Percentiles rank a stretch among this genome's conserved stretches.
These are phyloP conservation scores for Sarcophaga subvicina DNA, from an alignment of 2,888 invertebrate species.

Conservation along the genomic window DNA sequence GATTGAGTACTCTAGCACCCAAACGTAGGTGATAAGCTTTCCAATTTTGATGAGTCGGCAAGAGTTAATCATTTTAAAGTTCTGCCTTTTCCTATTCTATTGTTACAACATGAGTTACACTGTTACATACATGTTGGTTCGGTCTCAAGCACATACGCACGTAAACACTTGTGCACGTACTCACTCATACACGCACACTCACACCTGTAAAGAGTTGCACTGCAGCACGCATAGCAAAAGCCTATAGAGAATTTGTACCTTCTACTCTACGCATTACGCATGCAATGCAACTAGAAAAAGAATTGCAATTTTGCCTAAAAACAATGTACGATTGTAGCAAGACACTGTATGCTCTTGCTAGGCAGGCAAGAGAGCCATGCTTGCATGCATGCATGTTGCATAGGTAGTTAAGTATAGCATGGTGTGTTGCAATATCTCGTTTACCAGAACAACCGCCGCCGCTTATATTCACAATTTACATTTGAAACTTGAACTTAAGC, in stretches of 20 bases:
- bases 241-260: slow-evolving; percentile 42
- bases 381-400: neutral
- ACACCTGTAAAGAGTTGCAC: neutral
- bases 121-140: slow-evolving; percentile 23
- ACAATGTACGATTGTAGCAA: slow-evolving; percentile 38
- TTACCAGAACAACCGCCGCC: slow-evolving; percentile 55
- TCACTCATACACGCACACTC: neutral
- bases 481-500: slow-evolving; percentile 21
- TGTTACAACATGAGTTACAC: slow-evolving; percentile 45
- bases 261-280: slow-evolving; percentile 28
- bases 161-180: slow-evolving; percentile 47
- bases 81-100: neutral
- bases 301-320: slow-evolving; percentile 26
- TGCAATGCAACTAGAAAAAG: neutral
- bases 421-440: slow-evolving; percentile 52
- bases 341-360: slow-evolving; percentile 29
- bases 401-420: slow-evolving; percentile 61
- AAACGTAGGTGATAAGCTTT: too few relatives aligned
- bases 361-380: neutral
- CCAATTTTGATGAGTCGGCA: too few relatives aligned
- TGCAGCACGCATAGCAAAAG: slow-evolving; percentile 16
- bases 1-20: too few relatives aligned
- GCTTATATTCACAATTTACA: slow-evolving; percentile 61
- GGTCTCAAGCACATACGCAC: slow-evolving; percentile 54
- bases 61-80: neutral